Evolutionary conservation across 1,140 invertebrate genomes (phyloP), one percentile per base, ranked within the genome.

Genomic region (Trichonephila clavata): DNA sequence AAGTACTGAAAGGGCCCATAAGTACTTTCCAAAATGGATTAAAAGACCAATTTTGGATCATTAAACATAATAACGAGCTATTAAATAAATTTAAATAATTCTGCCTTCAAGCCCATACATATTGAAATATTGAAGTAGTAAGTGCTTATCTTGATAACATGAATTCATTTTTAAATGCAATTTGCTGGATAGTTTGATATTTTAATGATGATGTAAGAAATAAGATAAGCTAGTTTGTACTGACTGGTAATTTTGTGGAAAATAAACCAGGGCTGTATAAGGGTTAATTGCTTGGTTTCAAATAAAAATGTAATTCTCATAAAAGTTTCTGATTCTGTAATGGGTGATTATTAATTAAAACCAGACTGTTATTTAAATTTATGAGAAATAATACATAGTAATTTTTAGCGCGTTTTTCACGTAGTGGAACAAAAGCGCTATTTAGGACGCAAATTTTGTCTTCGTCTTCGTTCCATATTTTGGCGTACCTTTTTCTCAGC

Each of bases 41-140:
- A 57, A 83, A 83, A n/a, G 81, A 83, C 21, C 27, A 16, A n/a
- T 57, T 83, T 59, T 43, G 21, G 59, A 59, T 20, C 81, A 57
- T 83, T 83, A 83, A 83, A 59, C 24, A 27, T 57, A 59, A 83
- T 83, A 57, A 83, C 59, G 43, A 83, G 8, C 50, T 50, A 83
- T 83, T 83, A 83, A 83, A 83, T 24, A 57, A 57, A 83, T 83
- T 83, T 83, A 83, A 83, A 83, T 27, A 77, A 32, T 32, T 83
- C 43, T 83, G 59, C 2, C 43, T 5, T 0, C 2, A 4, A 39
- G 32, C 32, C 2, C 32, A 39, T 4, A 39, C 32, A 39, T 4
- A 39, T 39, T 39, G 32, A 39, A 39, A 4, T 39, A 39, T 3
- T 39, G 27, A 10, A 6, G 27, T 77, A 77, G 32, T 39, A 77